Percentiles rank a stretch among this genome's conserved stretches.
These are phyloP conservation scores for Bombyx mori DNA, from an alignment of 1,140 invertebrate genomes.

Conservation along the genomic window ASM3026992v2 NC_085112.1:11544001-11544500, in stretches of 20 bases:
- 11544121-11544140: no score
- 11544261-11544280: no score
- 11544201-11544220: neutral
- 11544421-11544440: constrained; percentile 13
- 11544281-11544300: neutral
- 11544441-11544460: constrained; percentile 16
- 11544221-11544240: neutral
- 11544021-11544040: no score
- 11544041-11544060: no score
- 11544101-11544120: no score
- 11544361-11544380: constrained; percentile 12
- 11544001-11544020: no score
- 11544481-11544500: constrained; percentile 14
- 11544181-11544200: no score
- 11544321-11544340: neutral
- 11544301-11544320: constrained; percentile 1
- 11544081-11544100: no score
- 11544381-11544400: constrained; percentile 16
- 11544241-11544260: no score
- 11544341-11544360: constrained; percentile 6
- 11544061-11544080: no score
- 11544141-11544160: no score
- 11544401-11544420: constrained; percentile 14
- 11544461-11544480: constrained; percentile 11
- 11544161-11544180: no score